These are phyloP conservation scores for Parnassius mnemosyne DNA, from an alignment of 2,888 invertebrate genomes.

Conservation along the genomic window DNA sequence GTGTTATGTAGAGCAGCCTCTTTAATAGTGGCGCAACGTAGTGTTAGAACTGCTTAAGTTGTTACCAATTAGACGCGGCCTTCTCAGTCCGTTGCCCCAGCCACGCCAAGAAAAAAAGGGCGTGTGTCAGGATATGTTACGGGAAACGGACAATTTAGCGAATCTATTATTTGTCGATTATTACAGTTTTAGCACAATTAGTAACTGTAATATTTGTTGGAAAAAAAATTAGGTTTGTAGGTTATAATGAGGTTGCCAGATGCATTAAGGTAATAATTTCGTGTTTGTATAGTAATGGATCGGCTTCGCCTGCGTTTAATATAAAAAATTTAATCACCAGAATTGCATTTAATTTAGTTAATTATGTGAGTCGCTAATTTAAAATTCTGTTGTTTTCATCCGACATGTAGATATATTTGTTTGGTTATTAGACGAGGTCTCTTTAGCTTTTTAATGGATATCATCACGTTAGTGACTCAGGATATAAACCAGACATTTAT, in stretches of 20 bases:
- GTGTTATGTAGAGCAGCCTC: too few relatives aligned
- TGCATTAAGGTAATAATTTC: not conserved
- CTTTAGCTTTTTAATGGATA: too few relatives aligned
- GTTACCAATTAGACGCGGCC: slow-evolving; percentile 9
- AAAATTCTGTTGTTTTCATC: too few relatives aligned
- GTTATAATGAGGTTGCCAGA: slow-evolving; percentile 18
- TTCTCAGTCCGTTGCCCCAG: slow-evolving; percentile 19
- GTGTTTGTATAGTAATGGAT: not conserved
- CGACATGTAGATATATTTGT: too few relatives aligned
- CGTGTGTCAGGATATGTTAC: slow-evolving; percentile 15
- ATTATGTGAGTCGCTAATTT: too few relatives aligned
- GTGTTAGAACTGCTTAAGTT: not conserved
- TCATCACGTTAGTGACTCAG: too few relatives aligned
- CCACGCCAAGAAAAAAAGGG: slow-evolving; percentile 26
- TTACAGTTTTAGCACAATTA: slow-evolving; percentile 15
- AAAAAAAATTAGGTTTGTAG: slow-evolving; percentile 21
- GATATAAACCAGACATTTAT: too few relatives aligned
- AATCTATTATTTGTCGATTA: slow-evolving; percentile 11
- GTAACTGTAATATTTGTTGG: slow-evolving; percentile 4
- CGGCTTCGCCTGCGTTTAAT: not conserved
- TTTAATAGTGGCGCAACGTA: too few relatives aligned
- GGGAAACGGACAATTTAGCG: slow-evolving; percentile 14
- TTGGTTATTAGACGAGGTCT: too few relatives aligned
- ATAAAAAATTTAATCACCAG: too few relatives aligned
- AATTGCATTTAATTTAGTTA: too few relatives aligned